Conservation (phyloP, 2,888 invertebrate genomes). For the Actias luna region DNA sequence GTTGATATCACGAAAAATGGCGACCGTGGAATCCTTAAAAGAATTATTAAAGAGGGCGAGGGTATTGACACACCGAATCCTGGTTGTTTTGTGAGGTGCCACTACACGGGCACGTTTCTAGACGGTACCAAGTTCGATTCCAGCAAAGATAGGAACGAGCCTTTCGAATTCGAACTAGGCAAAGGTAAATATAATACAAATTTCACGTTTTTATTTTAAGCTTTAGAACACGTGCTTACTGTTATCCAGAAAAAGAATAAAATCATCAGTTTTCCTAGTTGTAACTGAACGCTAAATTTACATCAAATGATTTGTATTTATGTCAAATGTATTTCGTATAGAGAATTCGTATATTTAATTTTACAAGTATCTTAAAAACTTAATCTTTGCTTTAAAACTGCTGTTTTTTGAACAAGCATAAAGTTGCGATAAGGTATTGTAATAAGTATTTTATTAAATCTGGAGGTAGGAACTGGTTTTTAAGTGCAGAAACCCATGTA, state of each 20-base stretch:
- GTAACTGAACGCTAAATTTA: background rate
- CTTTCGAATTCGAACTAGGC: conserved; percentile 94
- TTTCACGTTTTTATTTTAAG: background rate
- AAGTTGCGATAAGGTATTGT: too few species aligned
- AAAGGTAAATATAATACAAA: conserved; percentile 82
- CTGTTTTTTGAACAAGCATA: too few species aligned
- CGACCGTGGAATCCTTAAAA: conserved; percentile 91
- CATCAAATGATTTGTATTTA: too few species aligned
- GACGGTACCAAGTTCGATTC: conserved; percentile 97
- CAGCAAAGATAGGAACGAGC: conserved; percentile 90
- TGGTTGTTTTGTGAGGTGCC: conserved; percentile 88
- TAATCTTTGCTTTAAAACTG: too few species aligned
- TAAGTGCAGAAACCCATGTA: too few species aligned
- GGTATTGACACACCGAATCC: conserved; percentile 86
- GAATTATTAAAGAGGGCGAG: conserved; percentile 87
- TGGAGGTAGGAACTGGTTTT: too few species aligned
- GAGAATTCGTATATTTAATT: too few species aligned
- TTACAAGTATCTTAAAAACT: too few species aligned
- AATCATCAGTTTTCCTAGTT: background rate
- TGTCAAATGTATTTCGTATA: too few species aligned
- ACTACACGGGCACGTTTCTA: conserved; percentile 93
- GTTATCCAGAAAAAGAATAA: background rate
- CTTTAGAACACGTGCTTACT: background rate
- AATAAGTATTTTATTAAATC: too few species aligned
- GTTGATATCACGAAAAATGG: conserved; percentile 65